Conservation (phyloP, 1,140 invertebrate species). For the Drosophila gunungcola region DNA sequence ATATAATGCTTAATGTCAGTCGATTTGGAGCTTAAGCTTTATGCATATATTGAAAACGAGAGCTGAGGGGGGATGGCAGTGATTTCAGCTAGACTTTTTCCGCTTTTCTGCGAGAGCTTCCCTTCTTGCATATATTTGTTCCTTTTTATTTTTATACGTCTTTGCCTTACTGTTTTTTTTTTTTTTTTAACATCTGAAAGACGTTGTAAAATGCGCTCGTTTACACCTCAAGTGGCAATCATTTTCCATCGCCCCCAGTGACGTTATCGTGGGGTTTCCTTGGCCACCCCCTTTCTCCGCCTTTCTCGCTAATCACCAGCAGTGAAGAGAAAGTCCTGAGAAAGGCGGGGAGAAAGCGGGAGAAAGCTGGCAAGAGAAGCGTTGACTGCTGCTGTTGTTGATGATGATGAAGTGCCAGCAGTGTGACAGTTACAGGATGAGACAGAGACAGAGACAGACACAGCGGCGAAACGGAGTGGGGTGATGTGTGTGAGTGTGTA, state of each 20-base stretch:
- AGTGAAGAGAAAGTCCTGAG: conserved; percentile 4
- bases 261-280: conserved; percentile 59
- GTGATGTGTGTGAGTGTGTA: conserved; percentile 4
- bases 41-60: conserved; percentile 32
- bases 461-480: conserved; percentile 7
- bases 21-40: conserved; percentile 42
- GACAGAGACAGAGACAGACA: conserved; percentile 51
- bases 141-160: conserved; percentile 5
- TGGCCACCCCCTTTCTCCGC: neutral
- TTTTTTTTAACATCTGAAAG: conserved; percentile 48
- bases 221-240: conserved; percentile 81
- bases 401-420: conserved; percentile 72
- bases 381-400: conserved; percentile 50
- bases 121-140: conserved; percentile 2
- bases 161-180: neutral
- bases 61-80: conserved; percentile 8
- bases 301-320: conserved; percentile 64
- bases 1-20: conserved; percentile 37
- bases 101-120: neutral
- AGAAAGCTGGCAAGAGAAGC: conserved; percentile 17
- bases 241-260: conserved; percentile 65
- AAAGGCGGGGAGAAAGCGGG: neutral
- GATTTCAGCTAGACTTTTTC: conserved; percentile 35
- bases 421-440: conserved; percentile 74
- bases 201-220: conserved; percentile 79